Base-by-base conservation (phyloP, 2,797 vertebrate species). In the Anabacerthia variegaticeps region DNA sequence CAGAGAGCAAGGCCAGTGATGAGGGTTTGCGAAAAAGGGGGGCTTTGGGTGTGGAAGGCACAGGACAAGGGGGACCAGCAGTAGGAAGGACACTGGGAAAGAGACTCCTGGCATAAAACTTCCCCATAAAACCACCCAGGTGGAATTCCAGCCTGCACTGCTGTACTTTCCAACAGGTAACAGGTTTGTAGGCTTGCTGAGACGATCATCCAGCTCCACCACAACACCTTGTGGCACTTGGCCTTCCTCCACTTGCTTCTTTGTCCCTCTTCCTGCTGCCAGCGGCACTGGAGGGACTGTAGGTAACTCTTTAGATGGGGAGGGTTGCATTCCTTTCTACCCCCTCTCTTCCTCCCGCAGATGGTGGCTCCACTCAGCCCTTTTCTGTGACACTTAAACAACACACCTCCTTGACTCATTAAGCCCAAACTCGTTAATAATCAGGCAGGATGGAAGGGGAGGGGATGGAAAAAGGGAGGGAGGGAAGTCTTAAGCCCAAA, bases 391-490 rank as follows among this genome's bases (percentile, higher is more conserved):
- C 91, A 79, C 69, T 89, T 43, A 32, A 91, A 61, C 8, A 76
- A 84, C 95, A 92, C 80, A 90, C 80, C 91, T 95, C 93, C 85
- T 94, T 95, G 95, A 96, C 77, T 96, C 96, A 95, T 62, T 92
- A 96, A 90, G 65, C 65, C 95, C 65, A 44, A 94, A 93, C 85
- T 92, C 5, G 59, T 82, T 96, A 95, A 95, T 87, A 88, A 93
- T 54, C 83, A 46, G 22, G 74, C 80, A 76, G 88, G 80, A 90
- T 93, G 88, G 77, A 92, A 95, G 95, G 92, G 96, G 93, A 95
- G 93, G 95, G 79, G 89, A 95, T 95, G 95, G 92, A 95, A 95
- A 88, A 94, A 94, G 61, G 78, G 90, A 92, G 92, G 94, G 94
- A 79, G 79, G 80, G 94, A 90, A 82, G 44, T 65, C 92, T 94